phyloP scores from a whole-genome alignment of 2,113 vertebrate genomes.

The Anhinga anhinga region DNA sequence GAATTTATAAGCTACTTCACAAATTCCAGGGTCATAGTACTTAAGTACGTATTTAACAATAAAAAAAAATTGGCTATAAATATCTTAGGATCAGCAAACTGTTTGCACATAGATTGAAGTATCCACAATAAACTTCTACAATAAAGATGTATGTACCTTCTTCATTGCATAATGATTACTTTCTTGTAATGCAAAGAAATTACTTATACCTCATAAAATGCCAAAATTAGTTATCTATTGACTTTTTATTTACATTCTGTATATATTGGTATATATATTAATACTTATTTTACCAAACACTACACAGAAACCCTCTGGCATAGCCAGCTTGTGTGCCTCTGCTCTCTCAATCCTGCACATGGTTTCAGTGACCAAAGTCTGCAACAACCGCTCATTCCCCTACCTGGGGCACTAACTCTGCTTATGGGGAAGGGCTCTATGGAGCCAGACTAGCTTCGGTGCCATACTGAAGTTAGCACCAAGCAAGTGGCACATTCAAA shows the following conservation, averaged over 20 bases:
- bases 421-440: not conserved
- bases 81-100: not conserved
- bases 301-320: not conserved
- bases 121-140: not conserved
- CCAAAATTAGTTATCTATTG: not conserved
- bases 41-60: not conserved
- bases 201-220: not conserved
- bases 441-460: fast-evolving
- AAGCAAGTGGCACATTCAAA: not conserved
- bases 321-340: not conserved
- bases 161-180: not conserved
- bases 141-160: not conserved
- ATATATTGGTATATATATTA: not conserved
- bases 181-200: not conserved
- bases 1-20: not conserved
- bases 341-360: not conserved
- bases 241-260: not conserved
- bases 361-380: not conserved
- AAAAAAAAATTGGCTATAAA: not conserved
- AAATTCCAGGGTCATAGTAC: not conserved
- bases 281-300: not conserved
- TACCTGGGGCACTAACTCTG: not conserved
- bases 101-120: not conserved
- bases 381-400: not conserved
- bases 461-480: not conserved